These are phyloP conservation scores for Pantala flavescens DNA, from an alignment of 1,140 invertebrate genomes.

Conservation along the genomic window DNA sequence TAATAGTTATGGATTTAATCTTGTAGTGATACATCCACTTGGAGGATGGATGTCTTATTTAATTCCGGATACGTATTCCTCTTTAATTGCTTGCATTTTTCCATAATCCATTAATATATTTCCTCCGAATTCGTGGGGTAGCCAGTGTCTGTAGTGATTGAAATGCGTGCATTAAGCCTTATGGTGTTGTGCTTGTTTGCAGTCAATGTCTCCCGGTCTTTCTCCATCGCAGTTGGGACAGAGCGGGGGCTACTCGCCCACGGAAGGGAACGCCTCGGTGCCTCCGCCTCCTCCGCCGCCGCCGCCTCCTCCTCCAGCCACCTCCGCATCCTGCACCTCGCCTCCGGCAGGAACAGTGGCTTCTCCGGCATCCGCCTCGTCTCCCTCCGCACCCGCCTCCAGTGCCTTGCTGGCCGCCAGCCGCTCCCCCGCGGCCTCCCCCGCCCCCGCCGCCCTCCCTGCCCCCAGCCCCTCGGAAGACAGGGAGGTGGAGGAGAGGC, in stretches of 20 bases:
- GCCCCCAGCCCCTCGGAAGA: conserved; percentile 22
- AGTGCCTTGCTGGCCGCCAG: conserved; percentile 41
- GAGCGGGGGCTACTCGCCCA: neutral
- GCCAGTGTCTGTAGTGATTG: too few species aligned
- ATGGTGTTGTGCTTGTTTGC: neutral
- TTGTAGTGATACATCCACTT: too few species aligned
- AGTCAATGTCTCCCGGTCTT: neutral
- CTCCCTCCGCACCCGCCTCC: conserved; percentile 37
- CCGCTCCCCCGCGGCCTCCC: conserved; percentile 26
- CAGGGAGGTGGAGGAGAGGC: neutral
- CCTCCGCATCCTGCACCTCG: neutral
- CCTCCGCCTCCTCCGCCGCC: conserved; percentile 18
- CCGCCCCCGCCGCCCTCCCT: conserved; percentile 13
- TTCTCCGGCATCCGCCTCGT: conserved; percentile 28
- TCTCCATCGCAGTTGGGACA: neutral
- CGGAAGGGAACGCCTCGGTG: neutral
- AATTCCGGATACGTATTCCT: too few species aligned
- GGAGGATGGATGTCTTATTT: too few species aligned
- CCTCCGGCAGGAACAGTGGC: neutral
- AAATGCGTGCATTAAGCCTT: too few species aligned
- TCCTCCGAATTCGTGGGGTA: too few species aligned
- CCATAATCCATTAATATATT: too few species aligned
- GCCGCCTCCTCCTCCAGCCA: conserved; percentile 23
- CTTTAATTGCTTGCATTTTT: too few species aligned
- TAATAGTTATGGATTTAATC: too few species aligned